Percentiles rank a stretch among this genome's conserved stretches.
phyloP scores from a whole-genome alignment of 1,140 invertebrate genomes.

The Cecropterus lyciades region DNA sequence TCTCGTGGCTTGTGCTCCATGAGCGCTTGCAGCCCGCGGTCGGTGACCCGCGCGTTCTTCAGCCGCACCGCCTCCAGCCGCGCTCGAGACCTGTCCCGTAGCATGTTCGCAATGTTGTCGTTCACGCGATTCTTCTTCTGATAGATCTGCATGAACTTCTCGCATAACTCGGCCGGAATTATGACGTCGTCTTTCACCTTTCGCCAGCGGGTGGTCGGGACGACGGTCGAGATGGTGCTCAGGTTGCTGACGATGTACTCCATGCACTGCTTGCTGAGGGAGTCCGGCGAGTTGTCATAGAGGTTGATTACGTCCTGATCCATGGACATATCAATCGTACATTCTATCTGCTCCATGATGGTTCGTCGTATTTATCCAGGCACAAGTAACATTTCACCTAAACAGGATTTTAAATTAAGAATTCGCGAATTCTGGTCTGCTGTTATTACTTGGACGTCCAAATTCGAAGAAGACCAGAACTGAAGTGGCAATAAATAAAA shows the following conservation, averaged over 20 bases:
- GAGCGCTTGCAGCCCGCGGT: conserved; percentile 88
- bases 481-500: conserved; percentile 17
- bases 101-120: conserved; percentile 89
- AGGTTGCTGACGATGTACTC: conserved; percentile 63
- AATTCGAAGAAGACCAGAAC: not conserved
- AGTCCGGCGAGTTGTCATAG: conserved; percentile 60
- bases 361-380: conserved; percentile 14
- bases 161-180: conserved; percentile 74
- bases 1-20: conserved; percentile 89
- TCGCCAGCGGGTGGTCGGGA: conserved; percentile 52
- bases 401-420: not conserved
- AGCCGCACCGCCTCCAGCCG: conserved; percentile 89
- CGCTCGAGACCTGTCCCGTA: conserved; percentile 87
- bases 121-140: conserved; percentile 86
- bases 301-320: conserved; percentile 53
- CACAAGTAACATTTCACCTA: conserved; percentile 21
- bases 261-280: conserved; percentile 62
- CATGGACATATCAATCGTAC: conserved; percentile 53
- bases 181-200: conserved; percentile 66
- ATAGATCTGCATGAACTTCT: conserved; percentile 85
- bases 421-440: not conserved
- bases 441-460: conserved; percentile 10
- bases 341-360: conserved; percentile 33
- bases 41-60: conserved; percentile 88
- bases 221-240: conserved; percentile 58